Conservation (phyloP, 2,113 vertebrate species). For the Ceyx cyanopectus region DNA sequence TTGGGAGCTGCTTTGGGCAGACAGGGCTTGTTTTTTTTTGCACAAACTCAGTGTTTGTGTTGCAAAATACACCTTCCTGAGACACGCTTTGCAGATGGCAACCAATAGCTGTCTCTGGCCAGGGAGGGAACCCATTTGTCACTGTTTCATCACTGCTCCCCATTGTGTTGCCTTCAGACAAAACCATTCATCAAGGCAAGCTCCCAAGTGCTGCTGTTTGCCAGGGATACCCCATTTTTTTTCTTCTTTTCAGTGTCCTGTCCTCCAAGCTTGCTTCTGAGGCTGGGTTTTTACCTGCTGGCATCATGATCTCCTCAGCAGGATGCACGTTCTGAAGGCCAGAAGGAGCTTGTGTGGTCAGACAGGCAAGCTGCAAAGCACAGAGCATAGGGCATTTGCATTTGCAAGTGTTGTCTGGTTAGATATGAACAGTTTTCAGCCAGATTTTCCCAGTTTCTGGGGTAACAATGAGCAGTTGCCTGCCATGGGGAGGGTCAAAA, state of each 20-base stretch:
- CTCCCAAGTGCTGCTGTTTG: neutral
- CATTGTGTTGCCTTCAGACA: conserved; percentile 46
- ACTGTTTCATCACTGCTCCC: conserved; percentile 23
- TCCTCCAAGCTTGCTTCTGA: neutral
- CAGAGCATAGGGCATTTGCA: neutral
- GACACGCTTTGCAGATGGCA: conserved; percentile 32
- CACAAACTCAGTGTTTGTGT: neutral
- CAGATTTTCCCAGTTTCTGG: neutral
- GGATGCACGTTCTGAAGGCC: neutral
- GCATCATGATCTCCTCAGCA: neutral
- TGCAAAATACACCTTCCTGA: conserved; percentile 30
- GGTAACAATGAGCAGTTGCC: neutral
- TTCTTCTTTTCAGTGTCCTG: neutral
- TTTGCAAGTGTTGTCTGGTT: neutral
- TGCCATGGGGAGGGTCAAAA: neutral
- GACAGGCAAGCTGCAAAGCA: neutral
- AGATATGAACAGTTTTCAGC: neutral
- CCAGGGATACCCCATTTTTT: neutral
- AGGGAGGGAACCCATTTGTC: conserved; percentile 45
- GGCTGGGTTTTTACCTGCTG: neutral
- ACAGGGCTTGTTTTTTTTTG: neutral
- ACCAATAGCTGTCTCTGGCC: conserved; percentile 31
- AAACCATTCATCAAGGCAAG: conserved; percentile 6
- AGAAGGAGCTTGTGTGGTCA: neutral
- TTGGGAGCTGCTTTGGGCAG: conserved; percentile 8